Conservation (phyloP, 2,888 invertebrate species). For the Tubulanus polymorphus region DNA sequence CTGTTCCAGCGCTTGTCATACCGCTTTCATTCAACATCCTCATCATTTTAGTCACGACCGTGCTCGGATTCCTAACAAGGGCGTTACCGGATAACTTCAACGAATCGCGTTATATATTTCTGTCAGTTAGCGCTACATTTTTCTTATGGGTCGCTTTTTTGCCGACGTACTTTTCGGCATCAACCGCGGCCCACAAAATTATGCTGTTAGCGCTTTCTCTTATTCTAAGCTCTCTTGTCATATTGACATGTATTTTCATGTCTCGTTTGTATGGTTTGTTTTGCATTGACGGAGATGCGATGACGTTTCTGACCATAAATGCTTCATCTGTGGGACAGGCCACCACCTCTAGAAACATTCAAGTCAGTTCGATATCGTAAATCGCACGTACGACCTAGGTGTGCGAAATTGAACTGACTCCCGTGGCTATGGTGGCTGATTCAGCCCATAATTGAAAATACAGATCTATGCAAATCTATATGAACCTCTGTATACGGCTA, state of each 20-base stretch:
- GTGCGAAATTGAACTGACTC: no score
- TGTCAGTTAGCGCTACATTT: slow-evolving; percentile 34
- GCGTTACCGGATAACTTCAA: slow-evolving; percentile 43
- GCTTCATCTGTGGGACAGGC: no score
- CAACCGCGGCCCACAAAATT: slow-evolving; percentile 22
- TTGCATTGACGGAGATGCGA: no score
- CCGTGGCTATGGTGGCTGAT: no score
- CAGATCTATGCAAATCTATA: no score
- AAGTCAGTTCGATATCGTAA: no score
- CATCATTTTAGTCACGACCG: slow-evolving; percentile 30
- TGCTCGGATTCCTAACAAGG: slow-evolving; percentile 39
- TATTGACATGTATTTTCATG: slow-evolving; percentile 31
- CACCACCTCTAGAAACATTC: no score
- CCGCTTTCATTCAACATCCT: slow-evolving; percentile 32
- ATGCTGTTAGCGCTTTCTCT: slow-evolving; percentile 29
- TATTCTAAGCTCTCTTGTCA: slow-evolving; percentile 30
- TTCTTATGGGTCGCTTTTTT: slow-evolving; percentile 32
- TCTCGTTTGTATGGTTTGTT: slow-evolving; percentile 30
- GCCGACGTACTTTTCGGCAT: slow-evolving; percentile 30
- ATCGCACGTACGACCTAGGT: no score
- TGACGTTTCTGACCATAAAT: no score
- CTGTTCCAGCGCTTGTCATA: slow-evolving; percentile 25
- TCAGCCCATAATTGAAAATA: no score
- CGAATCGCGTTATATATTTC: slow-evolving; percentile 38
- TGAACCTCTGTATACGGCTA: no score